Evolutionary conservation across 2,888 invertebrate genomes (phyloP), one percentile per base, ranked within the genome.

Genomic region (Hemicrepidius hirtus): DNA sequence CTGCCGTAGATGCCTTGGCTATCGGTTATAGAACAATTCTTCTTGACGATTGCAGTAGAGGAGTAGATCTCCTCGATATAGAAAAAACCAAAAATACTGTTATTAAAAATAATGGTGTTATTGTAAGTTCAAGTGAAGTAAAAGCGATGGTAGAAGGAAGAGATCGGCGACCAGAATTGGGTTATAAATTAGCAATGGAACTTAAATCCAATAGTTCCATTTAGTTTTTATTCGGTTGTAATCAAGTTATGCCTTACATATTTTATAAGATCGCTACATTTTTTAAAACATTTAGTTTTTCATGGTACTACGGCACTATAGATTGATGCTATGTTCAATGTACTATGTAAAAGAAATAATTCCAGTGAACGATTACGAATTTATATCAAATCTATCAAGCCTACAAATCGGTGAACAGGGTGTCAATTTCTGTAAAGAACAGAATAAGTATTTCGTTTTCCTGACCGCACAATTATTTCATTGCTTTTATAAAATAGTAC

Each of bases 31-130:
- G 97, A 76, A 95, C 97, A 10, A 90, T 96, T 60, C 87, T 98
- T 32, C 90, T 98, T 9, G 97, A 97, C 79, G 97, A 98, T 86
- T 97, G 97, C 76, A 93, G 95, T 80, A 91, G 97, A 57, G 98
- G 97, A 1, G 96, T 97, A 0, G 93, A 94, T 85, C 87, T 94
- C 28, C 90, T 92, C 18, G 96, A 95, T 83, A 97, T 98, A 70
- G 94, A 95, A 84, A 90, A 90, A 80, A 96, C 95, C 49, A 95
- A 94, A 85, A 88, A 92, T 68, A 92, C 91, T 73, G 92, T 97
- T 16, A 88, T 92, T 63, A 90, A 89, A 72, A 93, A 92, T 82
- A 92, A 94, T 82, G 97, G 95, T 0, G 93, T 96, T 60, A 93
- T 97, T 80, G 92, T 95, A 21, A 90, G 92, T 81, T 93, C 96